Percentiles rank a stretch among this genome's conserved stretches.
phyloP scores from a whole-genome alignment of 2,888 invertebrate species.

The Syrista parreyssii region DNA sequence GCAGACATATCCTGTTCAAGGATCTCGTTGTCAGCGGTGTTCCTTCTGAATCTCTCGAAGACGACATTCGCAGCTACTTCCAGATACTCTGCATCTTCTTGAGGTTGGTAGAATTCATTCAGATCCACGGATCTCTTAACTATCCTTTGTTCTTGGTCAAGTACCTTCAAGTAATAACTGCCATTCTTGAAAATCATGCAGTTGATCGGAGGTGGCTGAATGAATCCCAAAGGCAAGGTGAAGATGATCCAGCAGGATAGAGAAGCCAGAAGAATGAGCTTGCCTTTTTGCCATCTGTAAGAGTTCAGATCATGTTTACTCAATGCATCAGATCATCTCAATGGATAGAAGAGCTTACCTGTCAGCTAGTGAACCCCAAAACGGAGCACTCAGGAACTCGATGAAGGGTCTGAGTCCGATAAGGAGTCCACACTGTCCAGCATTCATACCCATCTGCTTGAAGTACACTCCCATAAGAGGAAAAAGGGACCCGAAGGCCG shows the following conservation, averaged over 20 bases:
- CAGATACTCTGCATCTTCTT: conserved; percentile 49
- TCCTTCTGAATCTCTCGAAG: conserved; percentile 56
- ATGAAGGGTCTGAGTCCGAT: conserved; percentile 97
- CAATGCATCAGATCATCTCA: neutral
- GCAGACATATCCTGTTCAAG: neutral
- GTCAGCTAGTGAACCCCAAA: conserved; percentile 97
- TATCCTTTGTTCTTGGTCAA: conserved; percentile 66
- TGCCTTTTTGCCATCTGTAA: conserved; percentile 83
- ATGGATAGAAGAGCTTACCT: conserved; percentile 65
- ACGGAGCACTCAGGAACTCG: conserved; percentile 96
- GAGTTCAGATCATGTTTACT: neutral
- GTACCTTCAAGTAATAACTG: conserved; percentile 74
- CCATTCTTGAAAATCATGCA: conserved; percentile 78
- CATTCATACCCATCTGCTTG: conserved; percentile 99
- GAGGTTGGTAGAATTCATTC: conserved; percentile 35
- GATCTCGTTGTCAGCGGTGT: conserved; percentile 39
- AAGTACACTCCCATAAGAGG: conserved; percentile 99
- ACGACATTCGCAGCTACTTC: conserved; percentile 58
- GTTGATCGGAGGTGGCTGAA: conserved; percentile 92
- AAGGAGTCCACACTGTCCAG: conserved; percentile 92
- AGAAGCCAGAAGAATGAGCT: conserved; percentile 88
- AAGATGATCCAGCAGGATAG: conserved; percentile 96
- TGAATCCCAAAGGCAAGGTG: conserved; percentile 94
- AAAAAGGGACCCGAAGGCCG: conserved; percentile 97
- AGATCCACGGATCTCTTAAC: conserved; percentile 67